Percentiles rank a stretch among this genome's conserved stretches.
These are phyloP conservation scores for Daktulosphaira vitifoliae DNA, from an alignment of 1,140 invertebrate species.

Conservation along the genomic window DNA sequence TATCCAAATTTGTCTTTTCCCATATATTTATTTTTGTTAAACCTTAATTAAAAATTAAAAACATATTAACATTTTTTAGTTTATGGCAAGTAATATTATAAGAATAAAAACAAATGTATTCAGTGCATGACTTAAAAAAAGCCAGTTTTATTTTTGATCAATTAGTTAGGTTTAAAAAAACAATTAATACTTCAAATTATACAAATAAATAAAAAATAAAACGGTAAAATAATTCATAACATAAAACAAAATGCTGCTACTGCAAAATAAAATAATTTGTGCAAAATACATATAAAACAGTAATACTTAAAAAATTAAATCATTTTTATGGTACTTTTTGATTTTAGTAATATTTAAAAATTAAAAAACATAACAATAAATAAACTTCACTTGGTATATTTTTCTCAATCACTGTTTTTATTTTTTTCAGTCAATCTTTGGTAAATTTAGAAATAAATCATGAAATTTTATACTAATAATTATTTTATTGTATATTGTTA, in stretches of 20 bases:
- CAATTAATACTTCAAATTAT: background rate
- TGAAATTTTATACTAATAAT: no score
- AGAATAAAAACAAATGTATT: background rate
- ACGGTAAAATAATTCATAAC: background rate
- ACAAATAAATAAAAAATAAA: background rate
- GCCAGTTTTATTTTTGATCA: no score
- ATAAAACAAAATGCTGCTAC: background rate
- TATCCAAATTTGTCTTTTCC: constrained; percentile 17
- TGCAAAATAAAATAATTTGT: background rate
- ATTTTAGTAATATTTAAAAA: no score
- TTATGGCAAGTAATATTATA: background rate
- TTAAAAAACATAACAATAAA: no score
- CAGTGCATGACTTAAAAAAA: background rate
- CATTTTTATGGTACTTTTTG: no score
- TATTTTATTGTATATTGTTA: no score
- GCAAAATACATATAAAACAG: background rate
- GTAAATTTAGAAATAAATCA: no score
- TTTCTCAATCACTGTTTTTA: no score
- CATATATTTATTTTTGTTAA: constrained; percentile 24
- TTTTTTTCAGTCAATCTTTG: no score
- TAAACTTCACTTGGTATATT: no score
- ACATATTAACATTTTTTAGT: background rate
- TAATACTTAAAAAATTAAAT: no score
- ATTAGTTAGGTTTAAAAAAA: background rate
- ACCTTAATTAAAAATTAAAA: constrained; percentile 27